Evolutionary conservation across 2,888 invertebrate genomes (phyloP), one percentile per base, ranked within the genome.

Genomic region (Myopa tessellatipennis): DNA sequence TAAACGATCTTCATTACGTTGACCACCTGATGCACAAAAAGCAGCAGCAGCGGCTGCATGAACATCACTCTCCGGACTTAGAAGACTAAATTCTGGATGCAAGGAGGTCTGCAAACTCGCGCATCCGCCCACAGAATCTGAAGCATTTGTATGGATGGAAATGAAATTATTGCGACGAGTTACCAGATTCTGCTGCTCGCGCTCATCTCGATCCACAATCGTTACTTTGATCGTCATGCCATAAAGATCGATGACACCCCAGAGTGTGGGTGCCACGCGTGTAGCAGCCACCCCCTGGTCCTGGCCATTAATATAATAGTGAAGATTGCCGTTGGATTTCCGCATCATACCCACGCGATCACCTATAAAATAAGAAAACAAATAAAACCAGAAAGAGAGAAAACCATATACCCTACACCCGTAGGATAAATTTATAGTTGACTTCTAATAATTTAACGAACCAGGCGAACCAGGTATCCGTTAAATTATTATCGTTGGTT

Each of bases 221-320:
- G 96, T 94, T 4, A 96, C 94, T 90, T 95, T 95, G 34, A 96
- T 96, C 36, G 96, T 96, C 96, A 97, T 96, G 40, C 97, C 98
- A 85, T 98, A 98, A 3, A 98, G 91, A 90, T 98, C 98, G 58
- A 98, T 95, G 45, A 98, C 98, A 6, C 97, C 98, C 97, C 97
- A 98, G 4, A 97, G 93, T 65, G 93, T 93, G 50, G 92, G 90
- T 0, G 95, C 94, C 1, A 97, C 94, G 84, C 94, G 92, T 52
- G 94, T 94, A 0, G 95, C 94, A 0, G 98, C 98, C 26, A 97
- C 92, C 0, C 98, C 98, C 88, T 98, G 97, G 89, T 97, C 96
- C 78, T 95, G 90, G 0, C 97, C 97, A 84, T 98, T 98, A 82
- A 98, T 97, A 86, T 94, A 96, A 88, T 96, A 98, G 87, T 98